Evolutionary conservation across 2,113 vertebrate genomes (phyloP).

Genomic region (Microtus richardsoni): DNA sequence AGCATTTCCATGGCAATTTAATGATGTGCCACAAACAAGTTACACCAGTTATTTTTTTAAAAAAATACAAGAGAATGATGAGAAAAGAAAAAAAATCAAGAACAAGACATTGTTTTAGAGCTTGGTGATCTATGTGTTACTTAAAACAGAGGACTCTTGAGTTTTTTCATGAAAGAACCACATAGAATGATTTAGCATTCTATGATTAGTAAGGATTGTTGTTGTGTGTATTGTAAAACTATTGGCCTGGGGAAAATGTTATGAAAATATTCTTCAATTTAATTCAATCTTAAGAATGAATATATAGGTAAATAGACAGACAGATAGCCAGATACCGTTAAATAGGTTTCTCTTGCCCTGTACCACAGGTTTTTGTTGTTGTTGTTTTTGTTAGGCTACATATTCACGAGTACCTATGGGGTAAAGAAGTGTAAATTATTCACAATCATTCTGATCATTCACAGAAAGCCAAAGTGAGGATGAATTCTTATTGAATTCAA

Average conservation of each 20-base stretch:
- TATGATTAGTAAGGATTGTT: background rate
- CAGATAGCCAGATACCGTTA: no score
- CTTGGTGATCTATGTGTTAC: background rate
- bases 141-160: background rate
- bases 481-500: conserved; percentile 14
- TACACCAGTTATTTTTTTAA: background rate
- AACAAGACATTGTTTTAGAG: background rate
- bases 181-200: background rate
- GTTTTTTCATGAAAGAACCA: background rate
- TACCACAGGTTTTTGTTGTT: background rate
- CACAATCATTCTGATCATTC: background rate
- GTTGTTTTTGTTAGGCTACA: background rate
- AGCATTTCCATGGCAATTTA: conserved; percentile 62
- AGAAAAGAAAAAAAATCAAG: background rate
- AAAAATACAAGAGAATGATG: background rate
- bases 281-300: background rate
- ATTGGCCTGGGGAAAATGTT: background rate
- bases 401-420: background rate
- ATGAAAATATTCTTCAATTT: background rate
- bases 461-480: background rate
- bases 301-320: background rate
- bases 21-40: background rate
- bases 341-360: background rate
- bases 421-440: background rate
- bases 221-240: background rate